A percentile compares a stretch with the other conserved stretches of the same genome.
Conservation (phyloP, 2,888 invertebrate genomes). For the Drosophila aldrichi region DNA sequence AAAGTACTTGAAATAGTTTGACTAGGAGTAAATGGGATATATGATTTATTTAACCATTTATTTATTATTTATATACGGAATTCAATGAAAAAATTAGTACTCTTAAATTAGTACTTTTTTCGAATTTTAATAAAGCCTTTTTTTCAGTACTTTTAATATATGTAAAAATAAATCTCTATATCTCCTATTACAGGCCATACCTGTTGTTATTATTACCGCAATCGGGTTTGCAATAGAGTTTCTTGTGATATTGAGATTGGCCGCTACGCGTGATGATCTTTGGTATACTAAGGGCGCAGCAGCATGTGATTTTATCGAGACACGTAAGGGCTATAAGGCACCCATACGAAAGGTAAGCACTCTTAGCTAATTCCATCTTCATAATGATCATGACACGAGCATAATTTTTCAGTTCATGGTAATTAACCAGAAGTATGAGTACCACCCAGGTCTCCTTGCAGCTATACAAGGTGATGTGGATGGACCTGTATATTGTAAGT, state of each 20-base stretch:
- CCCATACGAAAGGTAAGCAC: constrained; percentile 57
- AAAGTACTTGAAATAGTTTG: constrained; percentile 24
- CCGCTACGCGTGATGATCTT: constrained; percentile 72
- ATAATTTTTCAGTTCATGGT: constrained; percentile 12
- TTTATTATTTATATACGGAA: too few relatives aligned
- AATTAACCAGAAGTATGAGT: constrained; percentile 65
- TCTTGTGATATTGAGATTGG: constrained; percentile 31
- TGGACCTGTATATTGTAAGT: constrained; percentile 47
- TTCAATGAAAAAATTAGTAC: too few relatives aligned
- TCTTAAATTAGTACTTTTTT: too few relatives aligned
- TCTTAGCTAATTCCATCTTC: background rate
- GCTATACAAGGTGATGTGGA: constrained; percentile 53
- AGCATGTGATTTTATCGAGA: constrained; percentile 62
- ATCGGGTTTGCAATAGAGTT: constrained; percentile 44
- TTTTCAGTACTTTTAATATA: too few relatives aligned
- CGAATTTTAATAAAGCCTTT: background rate
- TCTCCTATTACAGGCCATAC: constrained; percentile 61
- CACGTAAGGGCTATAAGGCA: constrained; percentile 58
- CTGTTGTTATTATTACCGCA: constrained; percentile 45
- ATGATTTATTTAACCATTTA: too few relatives aligned
- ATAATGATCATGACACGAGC: background rate
- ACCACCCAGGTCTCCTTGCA: constrained; percentile 50
- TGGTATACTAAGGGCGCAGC: constrained; percentile 56
- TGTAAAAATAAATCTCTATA: background rate
- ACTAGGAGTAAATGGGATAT: background rate